Evolutionary conservation across 2,797 vertebrate genomes (phyloP), one percentile per base, ranked within the genome.

Genomic region (Euphonia xanthogaster): DNA sequence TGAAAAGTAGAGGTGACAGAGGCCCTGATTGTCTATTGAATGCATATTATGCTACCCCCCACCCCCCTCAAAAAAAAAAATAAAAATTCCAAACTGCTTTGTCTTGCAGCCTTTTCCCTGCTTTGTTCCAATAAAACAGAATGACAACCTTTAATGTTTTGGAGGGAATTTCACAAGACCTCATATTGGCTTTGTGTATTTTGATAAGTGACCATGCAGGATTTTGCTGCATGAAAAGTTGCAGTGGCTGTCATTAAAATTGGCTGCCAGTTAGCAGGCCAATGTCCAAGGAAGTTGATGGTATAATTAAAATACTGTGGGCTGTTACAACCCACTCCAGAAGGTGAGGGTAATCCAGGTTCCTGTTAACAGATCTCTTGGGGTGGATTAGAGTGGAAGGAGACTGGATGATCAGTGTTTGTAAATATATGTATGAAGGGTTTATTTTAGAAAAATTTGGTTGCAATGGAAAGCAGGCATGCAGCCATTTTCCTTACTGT

Each of bases 301-400:
- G 5, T 37, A 7, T 27, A 55, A 67, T 14, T 61, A 14, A 33
- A 88, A 14, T 42, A 30, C 13, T 35, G 19, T 57, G 20, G 24
- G 11, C 20, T 61, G 14, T 33, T 68, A 39, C 1, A 5, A 45
- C 23, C 23, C 13, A 12, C 20, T 45, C 6, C 62, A 76, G 39
- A 33, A 67, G 15, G 13, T 5, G 10, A 67, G 39, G 13, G 23
- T 14, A 86, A 30, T 21, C 24, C 47, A 45, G 33, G 20, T 33
- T 21, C 3, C 2, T 25, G 30, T 33, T 53, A 39, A 21, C 24
- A 53, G 54, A 51, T 45, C 10, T 13, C 33, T 86, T 33, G 63
- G 24, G 23, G 13, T 0, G 0, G n/a, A 33, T n/a, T 53, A 39
- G 20, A 39, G 8, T 39, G 54, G 28, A 51, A 51, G 45, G 13